phyloP scores from a whole-genome alignment of 2,888 invertebrate species.

The Sphaerophoria rueppellii region DNA sequence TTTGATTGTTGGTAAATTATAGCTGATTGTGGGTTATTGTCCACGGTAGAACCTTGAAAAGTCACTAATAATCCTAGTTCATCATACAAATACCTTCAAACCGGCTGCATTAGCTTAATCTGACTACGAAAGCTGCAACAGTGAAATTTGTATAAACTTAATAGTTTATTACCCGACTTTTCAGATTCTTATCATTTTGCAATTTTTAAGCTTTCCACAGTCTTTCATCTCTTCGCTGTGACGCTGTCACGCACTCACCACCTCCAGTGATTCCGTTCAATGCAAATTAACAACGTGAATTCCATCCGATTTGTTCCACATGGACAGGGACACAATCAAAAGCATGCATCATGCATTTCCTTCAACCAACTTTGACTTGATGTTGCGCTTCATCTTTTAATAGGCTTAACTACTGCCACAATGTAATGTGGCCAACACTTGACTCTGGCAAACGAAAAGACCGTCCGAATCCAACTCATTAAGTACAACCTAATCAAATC shows the following conservation, averaged over 20 bases:
- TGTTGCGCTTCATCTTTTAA: slow-evolving; percentile 43
- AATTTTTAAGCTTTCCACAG: slow-evolving; percentile 27
- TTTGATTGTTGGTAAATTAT: no score
- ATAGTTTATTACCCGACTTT: slow-evolving; percentile 45
- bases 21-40: no score
- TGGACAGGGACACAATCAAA: slow-evolving; percentile 28
- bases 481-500: slow-evolving; percentile 58
- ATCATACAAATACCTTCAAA: no score
- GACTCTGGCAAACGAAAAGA: background rate
- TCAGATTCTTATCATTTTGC: slow-evolving; percentile 52
- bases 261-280: slow-evolving; percentile 34
- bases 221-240: slow-evolving; percentile 48
- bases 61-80: no score
- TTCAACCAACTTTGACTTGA: slow-evolving; percentile 8
- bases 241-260: slow-evolving; percentile 60
- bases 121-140: background rate
- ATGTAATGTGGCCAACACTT: background rate
- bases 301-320: slow-evolving; percentile 44
- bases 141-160: slow-evolving; percentile 45
- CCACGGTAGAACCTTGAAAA: no score
- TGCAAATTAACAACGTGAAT: slow-evolving; percentile 33
- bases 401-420: slow-evolving; percentile 5
- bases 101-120: no score
- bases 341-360: slow-evolving; percentile 32
- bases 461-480: background rate